Base-by-base conservation (phyloP, 2,888 invertebrate genomes). In the Steinernema scapterisci region DNA sequence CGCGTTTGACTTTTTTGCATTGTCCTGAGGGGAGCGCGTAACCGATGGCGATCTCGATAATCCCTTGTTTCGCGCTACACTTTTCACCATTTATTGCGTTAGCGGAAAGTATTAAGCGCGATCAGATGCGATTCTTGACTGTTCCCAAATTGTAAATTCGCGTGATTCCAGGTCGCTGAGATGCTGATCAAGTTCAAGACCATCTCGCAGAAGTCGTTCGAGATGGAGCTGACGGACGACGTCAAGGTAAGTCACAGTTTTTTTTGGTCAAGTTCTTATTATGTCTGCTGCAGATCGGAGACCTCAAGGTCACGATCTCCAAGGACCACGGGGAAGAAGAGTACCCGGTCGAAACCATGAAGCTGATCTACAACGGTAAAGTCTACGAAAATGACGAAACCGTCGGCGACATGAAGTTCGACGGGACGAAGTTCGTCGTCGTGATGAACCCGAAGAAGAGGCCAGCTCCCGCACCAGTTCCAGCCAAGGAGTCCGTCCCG, bases 301-400 rank as follows among this genome's bases (percentile, higher is more conserved):
- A 85, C 3, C 79, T 86, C 9, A 86, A 86, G 75, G 48, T 77
- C 51, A 79, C 80, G 72, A 81, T 86, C 13, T 70, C 46, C 3
- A 79, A 78, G 11, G 77, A 75, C 5, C 81, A 76, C 13, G 77
- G 80, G n/a, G 82, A 80, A 1, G 79, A 79, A 1, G 80, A 80
- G 7, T 80, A 51, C 27, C 46, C 82, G 0, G 81, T 79, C n/a
- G 85, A 84, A 0, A 71, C 78, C 5, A 84, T 84, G 76, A 86
- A 86, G 71, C 75, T 86, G 0, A 86, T 86, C 71, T 86, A 85
- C 79, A 85, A 85, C 45, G 86, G 86, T 74, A 85, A 86, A 77
- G 77, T 86, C 56, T 77, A 85, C 21, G 81, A 78, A 0, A 85
- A 86, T 71, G 74, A 70, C 7, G 45, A 72, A 11, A 81, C 76